These are phyloP conservation scores for Panzeria rudis DNA, from an alignment of 2,888 invertebrate species.

Conservation along the genomic window DNA sequence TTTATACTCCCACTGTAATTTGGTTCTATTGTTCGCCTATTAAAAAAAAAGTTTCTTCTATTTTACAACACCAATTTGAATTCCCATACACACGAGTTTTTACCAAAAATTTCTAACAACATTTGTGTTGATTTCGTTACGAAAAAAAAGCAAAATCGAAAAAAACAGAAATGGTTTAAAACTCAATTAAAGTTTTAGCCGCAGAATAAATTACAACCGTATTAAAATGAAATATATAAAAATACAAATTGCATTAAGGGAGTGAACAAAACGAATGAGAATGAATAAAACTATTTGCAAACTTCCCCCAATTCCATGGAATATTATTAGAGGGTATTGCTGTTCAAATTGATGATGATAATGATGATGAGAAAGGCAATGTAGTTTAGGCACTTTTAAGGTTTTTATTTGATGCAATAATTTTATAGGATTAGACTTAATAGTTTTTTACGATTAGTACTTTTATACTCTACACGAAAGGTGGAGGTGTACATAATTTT, in stretches of 20 bases:
- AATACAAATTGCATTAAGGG: conserved; percentile 43
- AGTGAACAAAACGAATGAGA: conserved; percentile 51
- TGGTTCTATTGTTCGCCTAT: neutral
- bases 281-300: conserved; percentile 56
- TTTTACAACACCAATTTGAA: neutral
- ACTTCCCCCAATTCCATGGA: conserved; percentile 12
- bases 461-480: neutral
- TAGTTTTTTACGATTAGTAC: neutral
- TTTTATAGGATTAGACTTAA: conserved; percentile 35
- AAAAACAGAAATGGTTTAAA: conserved; percentile 71
- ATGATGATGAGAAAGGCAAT: conserved; percentile 6
- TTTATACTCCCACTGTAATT: neutral
- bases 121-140: conserved; percentile 33
- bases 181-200: conserved; percentile 77
- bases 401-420: conserved; percentile 41
- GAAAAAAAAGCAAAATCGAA: conserved; percentile 13
- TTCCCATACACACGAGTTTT: conserved; percentile 6
- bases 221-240: conserved; percentile 49
- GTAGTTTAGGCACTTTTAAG: conserved; percentile 5
- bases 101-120: conserved; percentile 23
- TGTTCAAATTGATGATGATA: conserved; percentile 29
- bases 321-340: neutral
- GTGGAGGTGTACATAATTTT: too few species aligned
- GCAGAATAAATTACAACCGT: conserved; percentile 74
- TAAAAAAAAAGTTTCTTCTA: neutral